phyloP scores from a whole-genome alignment of 2,888 invertebrate species.

The Strigamia maritima region DNA sequence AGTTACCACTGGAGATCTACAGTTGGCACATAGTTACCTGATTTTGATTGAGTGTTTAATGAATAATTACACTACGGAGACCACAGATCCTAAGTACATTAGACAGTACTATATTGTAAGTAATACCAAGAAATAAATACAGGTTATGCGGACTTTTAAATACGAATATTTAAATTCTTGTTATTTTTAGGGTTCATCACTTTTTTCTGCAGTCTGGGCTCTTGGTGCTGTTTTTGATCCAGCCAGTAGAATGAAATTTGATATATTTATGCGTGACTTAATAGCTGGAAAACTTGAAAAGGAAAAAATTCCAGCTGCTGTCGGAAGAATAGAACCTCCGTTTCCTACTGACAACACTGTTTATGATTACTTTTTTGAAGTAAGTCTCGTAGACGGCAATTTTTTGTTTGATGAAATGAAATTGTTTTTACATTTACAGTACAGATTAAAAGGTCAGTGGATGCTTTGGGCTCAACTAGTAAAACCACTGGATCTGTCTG shows the following conservation, averaged over 20 bases:
- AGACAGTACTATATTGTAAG: constrained; percentile 2
- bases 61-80: background rate
- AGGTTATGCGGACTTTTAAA: background rate
- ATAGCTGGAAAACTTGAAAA: constrained; percentile 49
- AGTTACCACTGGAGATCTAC: constrained; percentile 27
- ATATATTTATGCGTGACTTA: constrained; percentile 65
- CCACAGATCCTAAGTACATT: background rate
- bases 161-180: background rate
- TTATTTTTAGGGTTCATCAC: constrained; percentile 64
- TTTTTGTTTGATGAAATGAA: background rate
- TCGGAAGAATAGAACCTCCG: constrained; percentile 70
- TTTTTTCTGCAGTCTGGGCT: constrained; percentile 78
- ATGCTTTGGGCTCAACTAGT: constrained; percentile 78
- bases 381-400: constrained; percentile 43
- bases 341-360: constrained; percentile 71
- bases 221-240: constrained; percentile 74
- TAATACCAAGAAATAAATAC: too few relatives aligned
- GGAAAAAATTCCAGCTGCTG: constrained; percentile 58
- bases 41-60: background rate
- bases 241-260: constrained; percentile 70
- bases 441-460: constrained; percentile 81
- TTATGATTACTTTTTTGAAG: constrained; percentile 75
- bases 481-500: constrained; percentile 60
- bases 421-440: constrained; percentile 50
- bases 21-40: background rate